phyloP scores from a whole-genome alignment of 2,797 vertebrate genomes.

The Enteromius thamalakanensis region DNA sequence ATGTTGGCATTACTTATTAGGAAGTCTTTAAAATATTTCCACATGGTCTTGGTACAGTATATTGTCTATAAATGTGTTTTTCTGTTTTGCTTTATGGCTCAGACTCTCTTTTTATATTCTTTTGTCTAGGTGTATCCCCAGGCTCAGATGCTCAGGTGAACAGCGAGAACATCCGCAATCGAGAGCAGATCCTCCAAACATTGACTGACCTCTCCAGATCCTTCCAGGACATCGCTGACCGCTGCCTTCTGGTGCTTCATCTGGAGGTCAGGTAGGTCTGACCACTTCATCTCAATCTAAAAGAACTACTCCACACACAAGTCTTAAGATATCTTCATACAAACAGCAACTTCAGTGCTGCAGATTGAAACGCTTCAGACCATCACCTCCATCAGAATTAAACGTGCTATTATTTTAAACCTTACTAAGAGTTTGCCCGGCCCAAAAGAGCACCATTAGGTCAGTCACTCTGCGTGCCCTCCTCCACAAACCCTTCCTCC shows the following conservation, averaged over 20 bases:
- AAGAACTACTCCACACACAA: not conserved
- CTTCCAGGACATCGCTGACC: conserved; percentile 95
- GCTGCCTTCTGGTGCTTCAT: conserved; percentile 92
- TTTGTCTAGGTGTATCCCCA: conserved; percentile 69
- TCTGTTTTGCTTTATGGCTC: conserved; percentile 49
- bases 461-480: not conserved
- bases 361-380: not conserved
- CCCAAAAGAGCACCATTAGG: conserved; percentile 60
- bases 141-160: conserved; percentile 82
- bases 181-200: conserved; percentile 93
- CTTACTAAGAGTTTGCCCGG: not conserved
- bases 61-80: conserved; percentile 49
- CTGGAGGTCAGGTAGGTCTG: conserved; percentile 91
- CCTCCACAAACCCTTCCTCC: conserved; percentile 5
- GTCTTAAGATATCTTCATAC: not conserved
- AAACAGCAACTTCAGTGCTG: not conserved
- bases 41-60: not conserved
- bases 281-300: conserved; percentile 56
- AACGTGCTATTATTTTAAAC: not conserved
- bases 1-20: not conserved
- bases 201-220: conserved; percentile 87
- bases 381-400: not conserved
- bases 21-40: not conserved
- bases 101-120: not conserved
- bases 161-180: conserved; percentile 83